Conservation (phyloP, 2,113 vertebrate species). For the Gymnarchus niloticus region DNA sequence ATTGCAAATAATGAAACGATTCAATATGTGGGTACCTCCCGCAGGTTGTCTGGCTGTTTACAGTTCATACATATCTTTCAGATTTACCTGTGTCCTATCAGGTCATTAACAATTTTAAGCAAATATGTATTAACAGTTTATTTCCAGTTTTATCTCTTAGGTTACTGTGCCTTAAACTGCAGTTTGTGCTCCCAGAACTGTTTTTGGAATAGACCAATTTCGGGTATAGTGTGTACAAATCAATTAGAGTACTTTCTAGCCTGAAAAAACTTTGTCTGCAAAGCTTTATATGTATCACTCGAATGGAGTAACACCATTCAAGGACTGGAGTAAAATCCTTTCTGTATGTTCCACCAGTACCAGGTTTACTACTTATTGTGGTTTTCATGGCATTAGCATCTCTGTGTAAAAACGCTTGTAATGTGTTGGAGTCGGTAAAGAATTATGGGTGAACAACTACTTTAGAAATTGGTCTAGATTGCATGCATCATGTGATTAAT, state of each 20-base stretch:
- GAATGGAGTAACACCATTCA: conserved; percentile 10
- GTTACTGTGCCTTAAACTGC: conserved; percentile 11
- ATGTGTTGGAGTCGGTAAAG: not conserved
- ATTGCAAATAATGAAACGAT: not conserved
- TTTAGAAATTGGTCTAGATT: not conserved
- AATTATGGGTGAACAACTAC: not conserved
- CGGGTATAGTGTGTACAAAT: not conserved
- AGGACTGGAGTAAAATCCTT: conserved; percentile 10
- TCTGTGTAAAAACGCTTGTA: not conserved
- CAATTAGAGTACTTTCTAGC: not conserved
- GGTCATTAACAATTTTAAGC: not conserved
- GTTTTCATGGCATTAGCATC: not conserved
- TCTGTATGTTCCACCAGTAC: conserved; percentile 1
- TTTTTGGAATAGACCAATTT: conserved; percentile 5
- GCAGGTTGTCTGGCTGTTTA: not conserved
- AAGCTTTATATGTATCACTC: not conserved
- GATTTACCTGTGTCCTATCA: not conserved
- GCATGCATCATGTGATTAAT: not conserved
- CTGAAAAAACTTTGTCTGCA: not conserved
- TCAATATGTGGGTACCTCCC: not conserved
- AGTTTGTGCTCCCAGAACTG: not conserved
- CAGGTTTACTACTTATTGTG: conserved; percentile 5
- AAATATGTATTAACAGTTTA: not conserved
- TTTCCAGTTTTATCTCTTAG: not conserved
- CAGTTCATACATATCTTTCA: not conserved